Evolutionary conservation across 2,797 vertebrate genomes (phyloP), one percentile per base, ranked within the genome.

Genomic region (Carduelis carduelis): DNA sequence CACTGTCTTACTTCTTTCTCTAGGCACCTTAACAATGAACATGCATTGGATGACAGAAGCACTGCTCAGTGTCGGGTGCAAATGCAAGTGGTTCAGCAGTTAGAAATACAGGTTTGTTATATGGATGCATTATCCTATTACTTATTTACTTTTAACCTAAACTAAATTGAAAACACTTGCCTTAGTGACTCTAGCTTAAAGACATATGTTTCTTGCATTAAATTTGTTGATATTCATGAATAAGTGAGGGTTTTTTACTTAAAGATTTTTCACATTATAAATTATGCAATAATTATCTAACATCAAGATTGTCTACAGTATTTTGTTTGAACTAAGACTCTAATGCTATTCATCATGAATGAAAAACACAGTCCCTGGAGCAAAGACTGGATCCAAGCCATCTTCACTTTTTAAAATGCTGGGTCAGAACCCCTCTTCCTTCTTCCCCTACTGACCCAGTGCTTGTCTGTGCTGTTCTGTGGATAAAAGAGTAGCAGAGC

Each of bases 21-120:
- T 93, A 99, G 99, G 98, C 99, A 99, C 98, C 99, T 99, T 99
- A 99, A 99, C 98, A 99, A 97, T 95, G 99, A 99, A 95, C 99
- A 99, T 24, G 99, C 99, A 37, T 98, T 99, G 83, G 99, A 99
- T 59, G 99, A 99, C 97, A 98, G 99, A 96, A 99, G 99, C 98
- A 99, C 99, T 34, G 99, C 99, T 94, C 99, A 99, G 97, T 99
- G 99, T 97, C 98, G 99, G 96, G 99, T 99, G 96, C 99, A 99
- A 97, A 99, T 99, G 99, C 99, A 99, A 94, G 99, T 99, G 89
- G 99, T 99, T 92, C 99, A 99, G 95, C 99, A 99, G 96, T 98
- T 99, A 98, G 99, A 99, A 98, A 99, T 99, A 97, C 99, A 99
- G 98, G 99, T 99, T 98, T 93, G 98, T 97, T 71, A 34, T 47